Base-by-base conservation (phyloP, 1,140 invertebrate species). In the Hesperophylax magnus region DNA sequence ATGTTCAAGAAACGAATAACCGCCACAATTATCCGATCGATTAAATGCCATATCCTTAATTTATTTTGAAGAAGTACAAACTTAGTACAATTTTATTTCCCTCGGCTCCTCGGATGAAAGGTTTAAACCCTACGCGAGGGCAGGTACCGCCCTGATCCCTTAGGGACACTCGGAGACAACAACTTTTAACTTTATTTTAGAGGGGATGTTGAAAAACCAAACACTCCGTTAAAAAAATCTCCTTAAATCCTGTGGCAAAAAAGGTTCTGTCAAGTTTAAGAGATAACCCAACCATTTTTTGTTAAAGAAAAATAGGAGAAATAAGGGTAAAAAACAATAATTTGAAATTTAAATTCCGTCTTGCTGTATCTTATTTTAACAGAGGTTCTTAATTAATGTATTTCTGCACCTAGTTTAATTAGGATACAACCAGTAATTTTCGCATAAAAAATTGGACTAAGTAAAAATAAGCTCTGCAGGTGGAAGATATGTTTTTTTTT, bases 101-200 rank as follows among this genome's bases (percentile, higher is more conserved):
- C 63, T 27, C 24, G 63, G 17, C 27, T 34, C 11, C 27, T 61
- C 9, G 14, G 31, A 27, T 3, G 63, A 67, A 67, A 67, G 31
- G 58, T 61, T 22, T 67, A 67, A 31, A n/a, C 63, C 63, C 63
- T 67, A 6, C n/a, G 31, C 22, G 22, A 11, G 63, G 27, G 63
- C 24, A 34, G n/a, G 63, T 22, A 34, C 24, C 22, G 2, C 27
- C 63, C 24, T 7, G n/a, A 61, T 22, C 39, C 39, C 39, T 47
- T 9, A 11, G 58, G 58, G 39, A 47, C 39, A 24, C 58, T 61
- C 20, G 58, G 63, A 67, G 63, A 67, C 31, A 67, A 67, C 11
- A 67, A 67, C 63, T 67, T 67, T 67, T 31, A 67, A 67, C 22
- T 67, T 34, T 67, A 11, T 67, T 67, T 67, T 67, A n/a, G 22